Conservation (phyloP, 2,888 invertebrate genomes). For the Carcina quercana region DNA sequence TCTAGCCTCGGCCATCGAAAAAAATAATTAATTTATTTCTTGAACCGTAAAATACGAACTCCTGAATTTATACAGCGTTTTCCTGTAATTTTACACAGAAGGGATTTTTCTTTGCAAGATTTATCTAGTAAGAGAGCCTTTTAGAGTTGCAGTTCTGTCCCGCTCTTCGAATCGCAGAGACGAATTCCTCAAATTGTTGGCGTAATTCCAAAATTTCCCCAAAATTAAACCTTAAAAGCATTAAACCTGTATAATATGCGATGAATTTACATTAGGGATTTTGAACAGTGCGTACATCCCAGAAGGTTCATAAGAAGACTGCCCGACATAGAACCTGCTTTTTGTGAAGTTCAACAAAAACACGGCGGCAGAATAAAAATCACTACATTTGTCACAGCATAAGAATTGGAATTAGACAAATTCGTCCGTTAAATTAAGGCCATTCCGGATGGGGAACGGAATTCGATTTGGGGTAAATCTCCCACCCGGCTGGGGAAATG, state of each 20-base stretch:
- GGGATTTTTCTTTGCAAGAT: too few relatives aligned
- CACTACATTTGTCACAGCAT: constrained; percentile 69
- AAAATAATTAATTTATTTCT: too few relatives aligned
- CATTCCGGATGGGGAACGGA: constrained; percentile 51
- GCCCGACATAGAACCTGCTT: background rate
- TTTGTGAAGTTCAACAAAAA: constrained; percentile 11
- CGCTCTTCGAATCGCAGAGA: too few relatives aligned
- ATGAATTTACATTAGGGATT: constrained; percentile 26
- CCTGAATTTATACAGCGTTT: too few relatives aligned
- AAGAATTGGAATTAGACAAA: constrained; percentile 73
- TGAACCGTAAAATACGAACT: too few relatives aligned
- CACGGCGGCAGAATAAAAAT: constrained; percentile 58
- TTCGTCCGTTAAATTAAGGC: constrained; percentile 72
- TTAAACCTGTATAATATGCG: constrained; percentile 22
- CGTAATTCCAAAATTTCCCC: constrained; percentile 18
- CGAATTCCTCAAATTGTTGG: constrained; percentile 16
- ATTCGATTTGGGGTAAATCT: constrained; percentile 70
- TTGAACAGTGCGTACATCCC: background rate
- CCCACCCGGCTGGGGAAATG: constrained; percentile 44
- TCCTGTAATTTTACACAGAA: too few relatives aligned
- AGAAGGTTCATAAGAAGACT: too few relatives aligned
- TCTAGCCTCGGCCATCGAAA: too few relatives aligned
- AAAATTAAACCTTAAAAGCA: constrained; percentile 20
- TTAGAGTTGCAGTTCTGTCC: too few relatives aligned
- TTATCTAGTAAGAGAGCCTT: too few relatives aligned